phyloP scores from a whole-genome alignment of 1,140 invertebrate genomes.

The Drosophila neocordata region DNA sequence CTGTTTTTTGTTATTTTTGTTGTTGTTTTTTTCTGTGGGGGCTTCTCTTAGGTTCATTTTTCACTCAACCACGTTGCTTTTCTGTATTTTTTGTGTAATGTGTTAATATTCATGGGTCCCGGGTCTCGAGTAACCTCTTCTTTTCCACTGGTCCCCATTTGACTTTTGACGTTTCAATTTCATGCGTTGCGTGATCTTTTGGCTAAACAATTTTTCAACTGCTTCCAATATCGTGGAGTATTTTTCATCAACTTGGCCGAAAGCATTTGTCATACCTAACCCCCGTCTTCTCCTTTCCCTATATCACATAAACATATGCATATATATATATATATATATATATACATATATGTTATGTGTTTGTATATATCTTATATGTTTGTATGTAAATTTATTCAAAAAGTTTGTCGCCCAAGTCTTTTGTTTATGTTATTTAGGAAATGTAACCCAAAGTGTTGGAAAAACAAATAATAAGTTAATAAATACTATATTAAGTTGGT shows the following conservation, averaged over 20 bases:
- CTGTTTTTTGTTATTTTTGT: background rate
- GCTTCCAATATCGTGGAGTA: constrained; percentile 27
- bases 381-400: background rate
- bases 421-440: constrained; percentile 17
- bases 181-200: constrained; percentile 42
- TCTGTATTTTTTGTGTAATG: constrained; percentile 52
- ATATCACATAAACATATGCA: background rate
- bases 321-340: too few relatives aligned
- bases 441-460: background rate
- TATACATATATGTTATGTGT: too few relatives aligned
- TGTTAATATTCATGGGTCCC: constrained; percentile 67
- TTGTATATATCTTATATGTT: too few relatives aligned
- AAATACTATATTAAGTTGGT: background rate
- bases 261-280: constrained; percentile 47
- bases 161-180: constrained; percentile 73
- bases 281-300: background rate
- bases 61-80: constrained; percentile 69
- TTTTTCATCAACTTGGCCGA: constrained; percentile 37
- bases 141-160: constrained; percentile 25
- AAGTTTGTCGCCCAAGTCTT: constrained; percentile 50
- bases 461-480: background rate
- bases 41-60: constrained; percentile 68
- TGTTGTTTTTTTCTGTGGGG: constrained; percentile 11
- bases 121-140: background rate
- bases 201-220: constrained; percentile 51